Conservation (phyloP, 2,888 invertebrate genomes). For the Portevinia maculata region DNA sequence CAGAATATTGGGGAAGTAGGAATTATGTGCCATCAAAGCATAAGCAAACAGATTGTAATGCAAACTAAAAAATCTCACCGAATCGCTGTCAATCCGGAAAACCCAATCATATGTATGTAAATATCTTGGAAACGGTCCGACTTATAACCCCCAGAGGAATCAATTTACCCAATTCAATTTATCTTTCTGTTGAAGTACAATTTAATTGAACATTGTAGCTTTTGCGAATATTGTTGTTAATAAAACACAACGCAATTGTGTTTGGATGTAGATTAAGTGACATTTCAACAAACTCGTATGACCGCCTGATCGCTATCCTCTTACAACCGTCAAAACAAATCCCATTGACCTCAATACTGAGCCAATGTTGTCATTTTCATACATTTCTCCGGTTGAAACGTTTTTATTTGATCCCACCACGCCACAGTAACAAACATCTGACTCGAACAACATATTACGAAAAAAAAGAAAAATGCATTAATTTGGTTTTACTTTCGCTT, state of each 20-base stretch:
- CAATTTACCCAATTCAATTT: background rate
- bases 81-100: no score
- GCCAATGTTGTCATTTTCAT: conserved; percentile 57
- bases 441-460: conserved; percentile 3
- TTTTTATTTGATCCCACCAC: conserved; percentile 3
- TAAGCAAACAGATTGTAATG: no score
- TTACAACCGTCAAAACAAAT: conserved; percentile 6
- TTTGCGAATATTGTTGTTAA: background rate
- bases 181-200: background rate
- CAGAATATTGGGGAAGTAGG: no score
- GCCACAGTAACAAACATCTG: background rate
- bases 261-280: background rate
- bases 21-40: no score
- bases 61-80: no score
- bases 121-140: no score
- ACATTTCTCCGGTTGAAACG: conserved; percentile 34
- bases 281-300: conserved; percentile 1
- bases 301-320: background rate
- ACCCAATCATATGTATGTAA: no score
- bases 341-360: conserved; percentile 56
- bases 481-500: conserved; percentile 68
- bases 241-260: background rate
- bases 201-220: background rate
- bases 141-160: background rate
- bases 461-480: conserved; percentile 24